Percentiles rank a stretch among this genome's conserved stretches.
Conservation (phyloP, 1,140 invertebrate species). For the Ericerus pela region DNA sequence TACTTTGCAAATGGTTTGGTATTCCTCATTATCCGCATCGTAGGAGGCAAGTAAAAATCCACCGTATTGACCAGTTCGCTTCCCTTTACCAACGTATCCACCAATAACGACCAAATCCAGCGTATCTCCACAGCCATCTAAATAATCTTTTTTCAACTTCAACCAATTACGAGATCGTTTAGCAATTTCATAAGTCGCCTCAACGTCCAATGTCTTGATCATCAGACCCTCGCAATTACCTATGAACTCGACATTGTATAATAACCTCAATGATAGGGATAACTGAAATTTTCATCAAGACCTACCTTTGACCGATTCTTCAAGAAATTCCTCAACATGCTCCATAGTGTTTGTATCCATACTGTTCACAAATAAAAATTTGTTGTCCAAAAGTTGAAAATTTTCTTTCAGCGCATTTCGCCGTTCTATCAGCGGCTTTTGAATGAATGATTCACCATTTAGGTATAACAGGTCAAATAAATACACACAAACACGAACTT, state of each 20-base stretch:
- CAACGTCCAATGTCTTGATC: slow-evolving; percentile 88
- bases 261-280: neutral
- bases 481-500: slow-evolving; percentile 94
- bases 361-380: slow-evolving; percentile 77
- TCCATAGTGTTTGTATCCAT: slow-evolving; percentile 76
- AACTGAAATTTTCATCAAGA: neutral
- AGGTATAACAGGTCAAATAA: slow-evolving; percentile 94
- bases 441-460: slow-evolving; percentile 77
- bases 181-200: slow-evolving; percentile 95
- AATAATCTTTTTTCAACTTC: slow-evolving; percentile 95
- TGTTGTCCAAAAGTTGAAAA: slow-evolving; percentile 61
- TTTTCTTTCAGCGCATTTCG: slow-evolving; percentile 56
- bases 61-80: slow-evolving; percentile 84
- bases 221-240: slow-evolving; percentile 97
- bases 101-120: slow-evolving; percentile 92
- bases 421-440: slow-evolving; percentile 58
- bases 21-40: slow-evolving; percentile 83
- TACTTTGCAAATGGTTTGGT: slow-evolving; percentile 82
- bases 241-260: slow-evolving; percentile 27
- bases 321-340: slow-evolving; percentile 85
- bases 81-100: slow-evolving; percentile 85
- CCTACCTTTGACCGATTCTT: slow-evolving; percentile 81
- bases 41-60: slow-evolving; percentile 96
- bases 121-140: slow-evolving; percentile 88
- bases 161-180: slow-evolving; percentile 94